Percentiles rank a stretch among this genome's conserved stretches.
Evolutionary conservation across 2,888 invertebrate genomes (phyloP).

Genomic region (Drosophila paranaensis): DNA sequence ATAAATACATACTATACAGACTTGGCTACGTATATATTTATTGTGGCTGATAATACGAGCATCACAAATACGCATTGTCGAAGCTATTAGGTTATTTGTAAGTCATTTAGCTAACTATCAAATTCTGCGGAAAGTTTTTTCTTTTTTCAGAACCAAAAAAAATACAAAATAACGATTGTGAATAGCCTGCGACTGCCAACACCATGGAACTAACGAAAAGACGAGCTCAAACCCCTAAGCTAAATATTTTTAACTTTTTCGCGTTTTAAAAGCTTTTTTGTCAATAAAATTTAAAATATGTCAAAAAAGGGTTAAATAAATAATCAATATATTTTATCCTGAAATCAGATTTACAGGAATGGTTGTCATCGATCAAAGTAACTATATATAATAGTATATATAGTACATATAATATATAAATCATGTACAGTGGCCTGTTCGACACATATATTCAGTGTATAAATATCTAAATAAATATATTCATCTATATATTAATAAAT

Average conservation of each 20-base stretch:
- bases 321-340: neutral
- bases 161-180: neutral
- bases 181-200: neutral
- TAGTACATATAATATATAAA: too few relatives aligned
- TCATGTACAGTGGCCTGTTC: too few relatives aligned
- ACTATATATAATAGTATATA: too few relatives aligned
- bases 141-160: slow-evolving; percentile 24
- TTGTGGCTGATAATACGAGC: slow-evolving; percentile 34
- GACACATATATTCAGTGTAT: too few relatives aligned
- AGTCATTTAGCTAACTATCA: slow-evolving; percentile 16
- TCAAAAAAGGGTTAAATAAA: neutral
- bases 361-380: neutral
- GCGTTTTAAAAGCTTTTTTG: neutral
- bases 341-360: neutral
- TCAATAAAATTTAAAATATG: neutral
- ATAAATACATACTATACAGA: neutral
- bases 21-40: neutral
- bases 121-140: slow-evolving; percentile 3
- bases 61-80: neutral
- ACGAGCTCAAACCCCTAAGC: neutral
- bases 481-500: too few relatives aligned
- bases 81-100: slow-evolving; percentile 33
- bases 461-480: too few relatives aligned
- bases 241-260: neutral
- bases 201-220: neutral